Evolutionary conservation across 2,113 vertebrate genomes (phyloP).

Genomic region (Gymnogyps californianus): DNA sequence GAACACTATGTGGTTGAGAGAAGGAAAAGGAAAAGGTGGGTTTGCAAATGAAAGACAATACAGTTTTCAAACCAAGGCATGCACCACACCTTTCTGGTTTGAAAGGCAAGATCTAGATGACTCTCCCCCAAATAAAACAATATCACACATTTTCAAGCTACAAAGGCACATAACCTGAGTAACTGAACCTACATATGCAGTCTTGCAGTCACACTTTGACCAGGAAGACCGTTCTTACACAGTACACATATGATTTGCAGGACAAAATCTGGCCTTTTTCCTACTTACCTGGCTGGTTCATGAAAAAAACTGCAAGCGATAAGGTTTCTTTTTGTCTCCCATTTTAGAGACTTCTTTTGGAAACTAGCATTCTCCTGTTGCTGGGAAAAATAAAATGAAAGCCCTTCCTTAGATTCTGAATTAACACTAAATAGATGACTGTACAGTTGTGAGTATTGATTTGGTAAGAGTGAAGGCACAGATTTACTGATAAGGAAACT

Average conservation of each 20-base stretch:
- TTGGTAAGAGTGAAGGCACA: neutral
- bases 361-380: neutral
- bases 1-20: neutral
- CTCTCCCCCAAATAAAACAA: neutral
- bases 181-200: neutral
- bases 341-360: neutral
- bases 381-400: neutral
- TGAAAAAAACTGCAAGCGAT: neutral
- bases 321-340: neutral
- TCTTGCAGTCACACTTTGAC: neutral
- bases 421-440: neutral
- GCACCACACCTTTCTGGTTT: neutral
- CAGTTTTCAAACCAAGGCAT: neutral
- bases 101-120: neutral
- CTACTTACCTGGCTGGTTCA: neutral
- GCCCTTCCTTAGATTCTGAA: neutral
- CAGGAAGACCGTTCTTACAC: neutral
- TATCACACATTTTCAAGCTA: neutral
- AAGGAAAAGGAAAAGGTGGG: neutral
- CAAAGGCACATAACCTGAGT: neutral
- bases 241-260: neutral
- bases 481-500: neutral
- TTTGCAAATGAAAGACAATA: neutral
- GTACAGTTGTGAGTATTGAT: neutral
- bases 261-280: neutral